Conservation (phyloP, 53 echinoderm and acorn worm species). For the Arbacia lixula region DNA sequence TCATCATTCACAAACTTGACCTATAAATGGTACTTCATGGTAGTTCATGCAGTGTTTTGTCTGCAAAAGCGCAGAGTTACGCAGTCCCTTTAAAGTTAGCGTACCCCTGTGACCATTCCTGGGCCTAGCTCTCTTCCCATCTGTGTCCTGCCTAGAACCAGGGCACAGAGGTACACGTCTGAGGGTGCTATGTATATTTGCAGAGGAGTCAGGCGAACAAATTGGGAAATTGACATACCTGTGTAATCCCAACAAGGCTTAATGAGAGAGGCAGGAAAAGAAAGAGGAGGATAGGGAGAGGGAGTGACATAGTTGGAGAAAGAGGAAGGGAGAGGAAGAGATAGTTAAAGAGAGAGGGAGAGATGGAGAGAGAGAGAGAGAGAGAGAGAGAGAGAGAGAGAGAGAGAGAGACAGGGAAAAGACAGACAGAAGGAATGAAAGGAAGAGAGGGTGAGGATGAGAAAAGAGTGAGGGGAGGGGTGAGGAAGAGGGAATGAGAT, state of each 20-base stretch:
- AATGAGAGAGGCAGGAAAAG: background rate
- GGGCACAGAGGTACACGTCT: too few relatives aligned
- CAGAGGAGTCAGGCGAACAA: constrained; percentile 16
- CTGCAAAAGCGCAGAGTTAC: too few relatives aligned
- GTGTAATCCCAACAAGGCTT: background rate
- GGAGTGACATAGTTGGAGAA: background rate
- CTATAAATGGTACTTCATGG: too few relatives aligned
- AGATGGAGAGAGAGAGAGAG: background rate
- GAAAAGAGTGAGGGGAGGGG: too few relatives aligned
- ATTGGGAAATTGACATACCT: constrained; percentile 11
- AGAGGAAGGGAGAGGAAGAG: background rate
- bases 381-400: background rate
- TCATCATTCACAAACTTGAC: too few relatives aligned
- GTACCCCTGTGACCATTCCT: too few relatives aligned
- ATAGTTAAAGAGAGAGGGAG: background rate
- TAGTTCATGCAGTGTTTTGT: too few relatives aligned
- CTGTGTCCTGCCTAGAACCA: too few relatives aligned
- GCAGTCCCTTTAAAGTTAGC: too few relatives aligned
- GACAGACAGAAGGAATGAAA: background rate
- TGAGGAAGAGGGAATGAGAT: background rate
- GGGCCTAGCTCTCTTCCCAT: too few relatives aligned
- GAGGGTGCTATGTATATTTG: constrained; percentile 10
- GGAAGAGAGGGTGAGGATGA: background rate
- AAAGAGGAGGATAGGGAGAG: background rate
- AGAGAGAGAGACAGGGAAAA: background rate